Evolutionary conservation across 2,888 invertebrate species (phyloP), one percentile per base, ranked within the genome.

Genomic region (Drosophila nr. perissopoda): DNA sequence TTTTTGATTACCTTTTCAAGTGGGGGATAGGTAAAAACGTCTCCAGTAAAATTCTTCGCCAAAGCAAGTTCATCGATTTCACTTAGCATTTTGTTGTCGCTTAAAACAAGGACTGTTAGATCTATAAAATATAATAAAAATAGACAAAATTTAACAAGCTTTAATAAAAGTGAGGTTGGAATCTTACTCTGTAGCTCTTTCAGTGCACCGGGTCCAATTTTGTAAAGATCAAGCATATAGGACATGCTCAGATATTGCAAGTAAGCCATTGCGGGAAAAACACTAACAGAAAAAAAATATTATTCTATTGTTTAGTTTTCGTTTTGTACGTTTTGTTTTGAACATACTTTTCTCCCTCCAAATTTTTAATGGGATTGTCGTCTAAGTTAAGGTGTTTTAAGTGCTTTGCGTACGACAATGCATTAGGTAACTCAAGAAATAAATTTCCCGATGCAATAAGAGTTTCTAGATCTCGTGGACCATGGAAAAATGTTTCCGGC

Each of bases 381-480:
- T 96, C 95, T 31, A 97, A 91, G 62, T 94, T 95, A 13, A 97
- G 92, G 56, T 92, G 94, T 61, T 95, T 92, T 60, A 97, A 92
- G 75, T 94, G 94, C 64, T 94, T 94, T 0, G 95, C 94, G 67
- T 95, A 94, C 1, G 93, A 94, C 27, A 97, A 87, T 36, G 95
- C 95, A 10, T 93, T 92, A 0, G 97, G 97, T 0, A 96, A 91
- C 0, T 92, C 91, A 0, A 91, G 91, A 21, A 97, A 94, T 33
- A 94, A 89, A 92, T 97, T 97, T 76, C 95, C 95, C 33, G 95
- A 95, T 54, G 97, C 91, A 90, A 96, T 95, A 76, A 98, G 91
- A 2, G 93, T 94, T 74, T 94, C 94, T 61, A 98, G 91, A 76
- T 94, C 94, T 2, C 94, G 94, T 0, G 96, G 95, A 0, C 95